Base-by-base conservation (phyloP, 1,140 invertebrate species). In the Linepithema humile region DNA sequence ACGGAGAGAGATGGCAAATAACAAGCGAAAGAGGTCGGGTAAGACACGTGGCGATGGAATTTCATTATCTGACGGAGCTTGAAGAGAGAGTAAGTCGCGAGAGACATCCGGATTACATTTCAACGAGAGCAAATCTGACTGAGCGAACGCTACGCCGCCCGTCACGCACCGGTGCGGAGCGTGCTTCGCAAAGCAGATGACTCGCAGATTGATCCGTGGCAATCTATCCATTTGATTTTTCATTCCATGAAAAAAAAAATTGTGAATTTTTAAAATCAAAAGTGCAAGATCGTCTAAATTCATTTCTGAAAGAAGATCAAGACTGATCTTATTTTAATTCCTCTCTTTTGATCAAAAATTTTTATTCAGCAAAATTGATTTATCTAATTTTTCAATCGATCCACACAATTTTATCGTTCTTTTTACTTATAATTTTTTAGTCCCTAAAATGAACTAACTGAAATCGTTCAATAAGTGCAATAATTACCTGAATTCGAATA, bases 1-100 rank as follows among this genome's bases (percentile, higher is more conserved):
- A 88, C 53, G 65, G 7, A n/a, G 29, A 35, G 45, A 82, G 43
- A 60, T 12, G 2, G 20, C 15, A 29, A 12, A 38, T 53, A 40
- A 17, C n/a, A 9, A 70, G 74, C 43, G 32, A 32, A 43, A 50
- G 12, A 35, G 40, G 23, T n/a, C 9, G 17, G n/a, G 23, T 50
- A 26, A 59, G 48, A 64, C 57, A 77, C 38, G 38, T 75, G 57
- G n/a, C 40, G n/a, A 69, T 78, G 48, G 75, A 78, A 78, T 78
- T 78, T 78, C 75, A 78, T 78, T 69, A 78, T 69, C 45, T 23
- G 17, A 6, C 23, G 17, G 32, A 78, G 17, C 69, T 78, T 78
- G 62, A 29, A 15, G 29, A 62, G 40, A 62, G 26, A 12, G 43
- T 29, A 65, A 78, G 35, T 78, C 45, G 62, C 62, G 62, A 10